phyloP scores from a whole-genome alignment of 2,888 invertebrate species.

The Philhelius pedissequus region DNA sequence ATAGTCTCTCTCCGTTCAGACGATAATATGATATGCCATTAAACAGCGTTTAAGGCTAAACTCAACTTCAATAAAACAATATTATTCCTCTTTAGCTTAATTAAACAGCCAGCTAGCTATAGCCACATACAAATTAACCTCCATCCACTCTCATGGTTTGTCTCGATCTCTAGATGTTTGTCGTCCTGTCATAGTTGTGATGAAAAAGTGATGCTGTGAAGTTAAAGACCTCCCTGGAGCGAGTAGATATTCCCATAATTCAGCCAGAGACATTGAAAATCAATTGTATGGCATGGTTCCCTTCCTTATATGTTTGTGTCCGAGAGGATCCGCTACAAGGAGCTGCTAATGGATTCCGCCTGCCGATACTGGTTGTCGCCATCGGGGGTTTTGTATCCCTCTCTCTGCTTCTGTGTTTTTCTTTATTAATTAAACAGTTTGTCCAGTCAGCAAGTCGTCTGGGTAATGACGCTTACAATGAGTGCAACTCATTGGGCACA shows the following conservation, averaged over 20 bases:
- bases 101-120: slow-evolving; percentile 38
- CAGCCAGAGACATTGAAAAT: slow-evolving; percentile 34
- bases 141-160: slow-evolving; percentile 17
- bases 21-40: neutral
- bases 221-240: slow-evolving; percentile 57
- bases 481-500: slow-evolving; percentile 36
- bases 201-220: neutral
- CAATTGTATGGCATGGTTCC: slow-evolving; percentile 27
- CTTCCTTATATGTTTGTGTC: neutral
- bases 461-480: slow-evolving; percentile 41
- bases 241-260: slow-evolving; percentile 21
- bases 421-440: slow-evolving; percentile 59
- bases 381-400: slow-evolving; percentile 11
- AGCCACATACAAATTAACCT: slow-evolving; percentile 46
- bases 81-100: slow-evolving; percentile 62
- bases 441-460: slow-evolving; percentile 17
- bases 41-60: neutral
- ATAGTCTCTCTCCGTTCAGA: neutral
- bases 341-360: slow-evolving; percentile 55
- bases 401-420: neutral
- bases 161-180: slow-evolving; percentile 24
- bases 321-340: neutral
- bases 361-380: slow-evolving; percentile 39
- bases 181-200: neutral
- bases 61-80: slow-evolving; percentile 52